Percentiles rank a stretch among this genome's conserved stretches.
Evolutionary conservation across 2,797 vertebrate species (phyloP).

Genomic region (Cossypha niveicapilla): DNA sequence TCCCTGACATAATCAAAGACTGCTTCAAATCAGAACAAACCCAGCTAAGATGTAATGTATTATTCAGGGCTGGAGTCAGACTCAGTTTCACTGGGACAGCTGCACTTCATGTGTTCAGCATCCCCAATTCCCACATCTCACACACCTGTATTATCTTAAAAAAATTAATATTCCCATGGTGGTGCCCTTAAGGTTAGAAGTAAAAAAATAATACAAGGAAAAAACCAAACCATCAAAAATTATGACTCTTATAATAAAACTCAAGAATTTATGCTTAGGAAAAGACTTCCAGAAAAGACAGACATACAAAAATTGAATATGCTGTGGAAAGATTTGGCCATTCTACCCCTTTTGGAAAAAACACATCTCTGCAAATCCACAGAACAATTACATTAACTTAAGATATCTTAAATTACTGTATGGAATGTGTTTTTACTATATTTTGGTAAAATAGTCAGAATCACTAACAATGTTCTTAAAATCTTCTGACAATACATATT

Average conservation of each 20-base stretch:
- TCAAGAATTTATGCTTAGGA: neutral
- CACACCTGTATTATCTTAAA: neutral
- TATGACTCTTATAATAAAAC: neutral
- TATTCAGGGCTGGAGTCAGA: neutral
- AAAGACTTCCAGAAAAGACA: neutral
- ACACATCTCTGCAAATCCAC: neutral
- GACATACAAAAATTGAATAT: neutral
- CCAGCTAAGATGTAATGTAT: neutral
- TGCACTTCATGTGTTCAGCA: neutral
- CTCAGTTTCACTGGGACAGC: neutral
- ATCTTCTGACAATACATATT: neutral
- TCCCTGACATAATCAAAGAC: neutral
- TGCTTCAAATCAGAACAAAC: neutral
- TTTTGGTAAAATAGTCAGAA: neutral
- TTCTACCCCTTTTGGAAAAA: neutral
- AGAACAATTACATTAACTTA: neutral
- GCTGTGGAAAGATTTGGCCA: neutral
- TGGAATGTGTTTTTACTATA: neutral
- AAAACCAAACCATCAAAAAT: neutral
- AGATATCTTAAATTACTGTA: neutral
- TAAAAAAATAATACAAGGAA: neutral
- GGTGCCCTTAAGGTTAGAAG: neutral
- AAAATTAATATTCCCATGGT: neutral
- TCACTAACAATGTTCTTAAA: neutral
- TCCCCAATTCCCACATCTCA: neutral